Conservation (phyloP, 2,113 vertebrate species). For the Hucho hucho region DNA sequence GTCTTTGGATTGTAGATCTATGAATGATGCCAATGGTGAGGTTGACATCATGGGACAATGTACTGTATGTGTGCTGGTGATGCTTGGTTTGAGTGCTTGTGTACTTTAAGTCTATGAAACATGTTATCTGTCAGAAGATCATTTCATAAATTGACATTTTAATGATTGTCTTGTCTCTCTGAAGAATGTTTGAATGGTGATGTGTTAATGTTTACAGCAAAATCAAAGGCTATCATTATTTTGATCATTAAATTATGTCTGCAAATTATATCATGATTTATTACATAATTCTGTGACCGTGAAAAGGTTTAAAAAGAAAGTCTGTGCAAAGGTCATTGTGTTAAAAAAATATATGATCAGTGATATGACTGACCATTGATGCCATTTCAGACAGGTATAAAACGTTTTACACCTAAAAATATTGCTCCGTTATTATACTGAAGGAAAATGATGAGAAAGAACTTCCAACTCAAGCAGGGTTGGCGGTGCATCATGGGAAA, state of each 20-base stretch:
- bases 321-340: too few relatives aligned
- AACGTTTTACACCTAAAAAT: neutral
- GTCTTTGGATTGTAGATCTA: neutral
- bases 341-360: neutral
- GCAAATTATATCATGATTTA: too few relatives aligned
- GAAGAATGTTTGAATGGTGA: neutral
- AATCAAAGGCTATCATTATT: too few relatives aligned
- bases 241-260: too few relatives aligned
- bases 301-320: too few relatives aligned
- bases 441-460: neutral
- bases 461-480: slow-evolving; percentile 52
- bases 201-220: neutral
- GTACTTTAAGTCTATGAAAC: slow-evolving; percentile 13
- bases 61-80: neutral
- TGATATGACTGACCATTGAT: neutral
- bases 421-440: neutral
- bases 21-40: neutral
- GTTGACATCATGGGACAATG: neutral
- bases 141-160: slow-evolving; percentile 52
- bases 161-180: slow-evolving; percentile 22
- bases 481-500: slow-evolving; percentile 83
- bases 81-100: slow-evolving; percentile 3
- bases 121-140: slow-evolving; percentile 3
- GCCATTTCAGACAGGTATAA: neutral
- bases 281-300: too few relatives aligned